These are phyloP conservation scores for Cantharis flavilabris DNA, from an alignment of 2,888 invertebrate species.

Conservation along the genomic window DNA sequence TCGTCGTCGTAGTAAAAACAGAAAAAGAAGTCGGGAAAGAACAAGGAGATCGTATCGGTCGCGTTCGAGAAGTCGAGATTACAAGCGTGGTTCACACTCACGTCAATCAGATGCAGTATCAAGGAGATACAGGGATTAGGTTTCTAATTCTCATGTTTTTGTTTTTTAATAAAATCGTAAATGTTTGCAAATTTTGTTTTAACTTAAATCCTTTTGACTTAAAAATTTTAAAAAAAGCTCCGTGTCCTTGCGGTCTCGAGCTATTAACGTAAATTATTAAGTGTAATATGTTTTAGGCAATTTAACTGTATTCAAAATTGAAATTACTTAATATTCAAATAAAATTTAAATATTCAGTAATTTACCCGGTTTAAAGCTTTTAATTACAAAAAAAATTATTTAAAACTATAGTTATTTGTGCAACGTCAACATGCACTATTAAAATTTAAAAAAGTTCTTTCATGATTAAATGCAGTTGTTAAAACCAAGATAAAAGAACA, in stretches of 20 bases:
- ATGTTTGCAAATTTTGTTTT: too few species aligned
- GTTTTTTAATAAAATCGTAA: too few species aligned
- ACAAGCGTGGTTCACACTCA: background rate
- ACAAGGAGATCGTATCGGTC: background rate
- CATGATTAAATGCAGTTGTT: background rate
- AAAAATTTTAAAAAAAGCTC: too few species aligned
- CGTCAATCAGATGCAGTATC: background rate
- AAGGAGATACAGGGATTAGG: background rate
- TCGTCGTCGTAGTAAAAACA: background rate
- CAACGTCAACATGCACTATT: background rate
- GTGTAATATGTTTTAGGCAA: too few species aligned
- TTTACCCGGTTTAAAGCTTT: background rate
- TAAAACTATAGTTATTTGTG: background rate
- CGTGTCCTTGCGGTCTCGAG: too few species aligned
- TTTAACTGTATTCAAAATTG: too few species aligned
- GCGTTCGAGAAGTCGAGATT: background rate
- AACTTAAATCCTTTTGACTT: too few species aligned
- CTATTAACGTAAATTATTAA: too few species aligned
- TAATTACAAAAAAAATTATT: background rate
- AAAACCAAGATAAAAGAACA: background rate
- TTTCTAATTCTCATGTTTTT: too few species aligned
- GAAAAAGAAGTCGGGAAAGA: background rate
- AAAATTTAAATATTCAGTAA: background rate
- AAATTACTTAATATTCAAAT: too few species aligned
- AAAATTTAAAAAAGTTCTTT: background rate